Conservation (phyloP, 2,113 vertebrate species). For the Eclectus roratus region DNA sequence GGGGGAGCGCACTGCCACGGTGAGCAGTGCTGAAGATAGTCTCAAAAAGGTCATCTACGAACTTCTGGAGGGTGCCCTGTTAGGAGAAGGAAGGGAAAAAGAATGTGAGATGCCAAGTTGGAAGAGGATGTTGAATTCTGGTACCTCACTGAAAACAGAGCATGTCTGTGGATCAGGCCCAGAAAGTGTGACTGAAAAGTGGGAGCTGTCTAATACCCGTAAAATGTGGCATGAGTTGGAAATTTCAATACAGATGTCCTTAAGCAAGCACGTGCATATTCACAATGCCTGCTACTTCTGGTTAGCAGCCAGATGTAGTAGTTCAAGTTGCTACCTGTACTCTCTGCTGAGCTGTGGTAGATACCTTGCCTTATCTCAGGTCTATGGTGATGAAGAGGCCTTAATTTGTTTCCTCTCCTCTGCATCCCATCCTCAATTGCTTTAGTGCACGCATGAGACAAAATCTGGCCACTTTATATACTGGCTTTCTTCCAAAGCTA, state of each 20-base stretch:
- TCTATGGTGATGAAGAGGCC: neutral
- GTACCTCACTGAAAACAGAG: neutral
- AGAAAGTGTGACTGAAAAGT: neutral
- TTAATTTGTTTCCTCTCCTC: neutral
- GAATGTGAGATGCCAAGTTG: neutral
- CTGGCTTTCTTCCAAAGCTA: neutral
- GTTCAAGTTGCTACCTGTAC: neutral
- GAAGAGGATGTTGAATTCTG: neutral
- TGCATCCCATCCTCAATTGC: neutral
- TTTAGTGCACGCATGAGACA: neutral
- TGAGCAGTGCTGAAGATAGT: constrained; percentile 99
- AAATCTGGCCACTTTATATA: neutral
- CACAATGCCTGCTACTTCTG: neutral
- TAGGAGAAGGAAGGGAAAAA: neutral
- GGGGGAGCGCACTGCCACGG: constrained; percentile 92
- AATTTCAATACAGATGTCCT: neutral
- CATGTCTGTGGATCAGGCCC: neutral
- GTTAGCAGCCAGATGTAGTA: neutral
- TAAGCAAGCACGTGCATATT: neutral
- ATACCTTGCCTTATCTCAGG: neutral
- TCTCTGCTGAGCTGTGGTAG: neutral
- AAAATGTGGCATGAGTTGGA: neutral
- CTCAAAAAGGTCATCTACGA: constrained; percentile 97
- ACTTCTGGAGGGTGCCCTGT: constrained; percentile 97
- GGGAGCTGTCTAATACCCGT: too few species aligned